These are phyloP conservation scores for Agrypnus murinus DNA, from an alignment of 2,888 invertebrate species.

Conservation along the genomic window DNA sequence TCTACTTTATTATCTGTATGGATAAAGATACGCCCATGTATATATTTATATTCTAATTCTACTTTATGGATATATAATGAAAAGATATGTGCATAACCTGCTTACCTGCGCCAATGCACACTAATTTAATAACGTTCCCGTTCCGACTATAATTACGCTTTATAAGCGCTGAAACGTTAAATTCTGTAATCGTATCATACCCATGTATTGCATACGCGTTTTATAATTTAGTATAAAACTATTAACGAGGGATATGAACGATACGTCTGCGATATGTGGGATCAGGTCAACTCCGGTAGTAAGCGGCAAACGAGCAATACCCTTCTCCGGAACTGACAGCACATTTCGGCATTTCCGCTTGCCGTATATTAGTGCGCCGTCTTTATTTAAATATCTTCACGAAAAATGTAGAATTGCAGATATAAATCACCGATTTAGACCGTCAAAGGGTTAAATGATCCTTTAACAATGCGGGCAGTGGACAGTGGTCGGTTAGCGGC, in stretches of 20 bases:
- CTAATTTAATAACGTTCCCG: constrained; percentile 39
- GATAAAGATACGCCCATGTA: neutral
- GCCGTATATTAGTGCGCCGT: constrained; percentile 53
- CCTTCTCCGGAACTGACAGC: constrained; percentile 44
- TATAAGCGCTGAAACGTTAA: constrained; percentile 44
- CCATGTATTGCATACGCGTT: constrained; percentile 38
- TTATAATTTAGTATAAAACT: constrained; percentile 47
- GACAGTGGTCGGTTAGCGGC: constrained; percentile 58
- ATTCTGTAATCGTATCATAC: constrained; percentile 41
- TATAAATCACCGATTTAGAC: constrained; percentile 58
- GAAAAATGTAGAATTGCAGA: constrained; percentile 56
- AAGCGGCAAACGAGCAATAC: constrained; percentile 36
- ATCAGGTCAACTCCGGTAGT: constrained; percentile 31
- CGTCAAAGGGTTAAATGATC: constrained; percentile 69
- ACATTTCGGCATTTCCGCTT: constrained; percentile 56
- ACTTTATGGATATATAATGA: neutral
- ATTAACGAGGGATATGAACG: constrained; percentile 44
- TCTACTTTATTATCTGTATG: too few relatives aligned
- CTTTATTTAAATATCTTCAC: constrained; percentile 56
- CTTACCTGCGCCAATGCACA: constrained; percentile 11
- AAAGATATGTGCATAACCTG: constrained; percentile 19
- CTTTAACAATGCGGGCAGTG: constrained; percentile 67
- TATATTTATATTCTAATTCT: neutral
- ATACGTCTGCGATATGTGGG: constrained; percentile 21
- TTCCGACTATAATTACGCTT: constrained; percentile 35